Conservation (phyloP, 2,797 vertebrate species). For the Lutjanus argentimaculatus region DNA sequence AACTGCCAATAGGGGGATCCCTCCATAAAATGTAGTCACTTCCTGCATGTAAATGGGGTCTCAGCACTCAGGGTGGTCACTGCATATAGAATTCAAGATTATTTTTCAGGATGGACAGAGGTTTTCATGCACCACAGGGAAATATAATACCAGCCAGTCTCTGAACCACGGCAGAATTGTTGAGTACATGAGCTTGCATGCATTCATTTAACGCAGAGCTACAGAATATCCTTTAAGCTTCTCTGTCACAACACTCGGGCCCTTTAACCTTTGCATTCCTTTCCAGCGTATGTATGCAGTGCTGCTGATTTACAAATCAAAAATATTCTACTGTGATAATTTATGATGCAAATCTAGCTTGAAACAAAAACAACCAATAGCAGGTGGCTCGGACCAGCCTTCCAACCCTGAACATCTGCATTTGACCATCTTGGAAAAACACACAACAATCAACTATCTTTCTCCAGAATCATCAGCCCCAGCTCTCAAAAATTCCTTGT, state of each 20-base stretch:
- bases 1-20: conserved; percentile 34
- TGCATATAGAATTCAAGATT: conserved; percentile 16
- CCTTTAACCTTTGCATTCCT: conserved; percentile 14
- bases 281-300: not conserved
- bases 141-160: not conserved
- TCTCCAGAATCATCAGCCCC: no score
- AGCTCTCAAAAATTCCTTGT: not conserved
- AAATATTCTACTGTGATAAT: not conserved
- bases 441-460: no score
- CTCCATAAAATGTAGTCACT: conserved; percentile 34
- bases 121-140: conserved; percentile 20
- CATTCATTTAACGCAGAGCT: not conserved
- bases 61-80: conserved; percentile 46
- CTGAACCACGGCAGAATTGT: conserved; percentile 4
- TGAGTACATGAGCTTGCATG: not conserved
- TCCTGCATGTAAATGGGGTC: conserved; percentile 46
- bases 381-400: no score
- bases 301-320: not conserved
- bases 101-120: conserved; percentile 12
- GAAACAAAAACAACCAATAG: no score
- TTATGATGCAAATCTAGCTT: not conserved
- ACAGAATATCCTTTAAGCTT: not conserved
- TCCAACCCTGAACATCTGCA: no score
- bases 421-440: no score
- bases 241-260: conserved; percentile 2